Conservation (phyloP, 2,113 vertebrate species). For the Peromyscus leucopus region DNA sequence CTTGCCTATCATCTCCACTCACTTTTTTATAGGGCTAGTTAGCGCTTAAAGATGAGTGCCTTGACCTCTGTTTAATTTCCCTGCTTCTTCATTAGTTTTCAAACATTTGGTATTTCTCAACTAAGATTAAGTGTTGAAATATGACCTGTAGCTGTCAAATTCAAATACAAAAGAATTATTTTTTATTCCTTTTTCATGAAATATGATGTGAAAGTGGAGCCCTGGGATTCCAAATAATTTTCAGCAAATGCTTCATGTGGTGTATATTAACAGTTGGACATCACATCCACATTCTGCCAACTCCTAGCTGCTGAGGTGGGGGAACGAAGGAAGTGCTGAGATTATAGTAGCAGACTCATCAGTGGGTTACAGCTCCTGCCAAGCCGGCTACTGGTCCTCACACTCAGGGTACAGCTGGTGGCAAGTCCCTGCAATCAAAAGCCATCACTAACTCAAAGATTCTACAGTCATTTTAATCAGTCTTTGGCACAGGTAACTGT, state of each 20-base stretch:
- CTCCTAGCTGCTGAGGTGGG: constrained; percentile 56
- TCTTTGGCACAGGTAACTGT: constrained; percentile 68
- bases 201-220: constrained; percentile 70
- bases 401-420: constrained; percentile 56
- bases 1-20: neutral
- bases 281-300: constrained; percentile 63
- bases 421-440: constrained; percentile 79
- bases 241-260: constrained; percentile 64
- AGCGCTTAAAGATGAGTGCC: neutral
- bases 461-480: constrained; percentile 79
- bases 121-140: constrained; percentile 39
- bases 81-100: constrained; percentile 27
- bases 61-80: constrained; percentile 50
- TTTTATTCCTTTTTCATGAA: constrained; percentile 26
- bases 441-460: constrained; percentile 69
- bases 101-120: neutral
- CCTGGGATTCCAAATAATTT: constrained; percentile 68
- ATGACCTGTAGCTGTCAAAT: neutral
- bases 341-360: constrained; percentile 51
- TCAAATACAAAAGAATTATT: neutral
- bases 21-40: neutral
- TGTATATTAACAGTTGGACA: constrained; percentile 59
- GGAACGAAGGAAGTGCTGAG: constrained; percentile 55
- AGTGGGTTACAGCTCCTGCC: constrained; percentile 21
- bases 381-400: constrained; percentile 49